Evolutionary conservation across 1,140 invertebrate genomes (phyloP), one percentile per base, ranked within the genome.

Genomic region (Drosophila suzukii): DNA sequence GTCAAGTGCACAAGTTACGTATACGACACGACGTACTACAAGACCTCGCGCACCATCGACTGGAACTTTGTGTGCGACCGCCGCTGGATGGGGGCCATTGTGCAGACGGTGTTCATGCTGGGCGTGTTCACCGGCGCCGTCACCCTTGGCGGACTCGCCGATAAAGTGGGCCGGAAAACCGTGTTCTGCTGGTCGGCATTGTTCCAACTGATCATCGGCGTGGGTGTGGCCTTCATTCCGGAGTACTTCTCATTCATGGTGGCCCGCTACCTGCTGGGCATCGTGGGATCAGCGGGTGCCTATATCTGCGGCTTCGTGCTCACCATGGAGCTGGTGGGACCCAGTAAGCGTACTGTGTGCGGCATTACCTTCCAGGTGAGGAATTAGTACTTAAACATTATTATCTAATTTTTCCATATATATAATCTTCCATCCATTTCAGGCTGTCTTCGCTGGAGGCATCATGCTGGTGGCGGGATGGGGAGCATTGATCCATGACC

Each of bases 51-150:
- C 59, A 95, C 94, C 7, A 97, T 96, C 3, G 96, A 97, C 93
- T 98, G 97, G 96, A 93, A 97, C 82, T 94, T 98, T 38, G 96
- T 98, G 0, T 98, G 98, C 90, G 94, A 96, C 54, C 92, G 93
- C 58, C 93, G 96, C 62, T 98, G 96, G 96, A 95, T 96, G 94
- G 95, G 96, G 4, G 95, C 97, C 1, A 91, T 97, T 12, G 95
- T 96, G 0, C 97, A 98, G 88, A 96, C 94, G 2, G 91, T 94
- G 7, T 98, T 97, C 91, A 98, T 98, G 97, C 93, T 97, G 61
- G 98, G 98, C n/a, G 96, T 97, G 10, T 96, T 98, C 51, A 93
- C 95, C 6, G 97, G 97, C 5, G 96, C 97, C 6, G 94, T 98
- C 1, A 94, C 95, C 0, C 93, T 98, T n/a, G 97, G 97, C 8